Evolutionary conservation across 2,113 vertebrate species (phyloP), one percentile per base, ranked within the genome.

Genomic region (Eidolon helvum): DNA sequence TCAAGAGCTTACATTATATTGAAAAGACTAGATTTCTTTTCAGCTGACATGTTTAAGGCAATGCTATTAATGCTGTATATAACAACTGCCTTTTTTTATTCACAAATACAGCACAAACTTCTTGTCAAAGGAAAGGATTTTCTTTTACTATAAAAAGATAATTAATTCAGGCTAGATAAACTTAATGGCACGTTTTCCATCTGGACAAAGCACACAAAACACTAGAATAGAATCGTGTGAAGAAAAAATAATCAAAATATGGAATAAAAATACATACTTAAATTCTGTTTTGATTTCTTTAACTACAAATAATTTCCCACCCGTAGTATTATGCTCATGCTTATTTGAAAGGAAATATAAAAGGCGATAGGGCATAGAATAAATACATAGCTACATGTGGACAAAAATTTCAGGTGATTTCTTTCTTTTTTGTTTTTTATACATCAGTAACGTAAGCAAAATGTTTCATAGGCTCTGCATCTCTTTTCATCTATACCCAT

Each of bases 11-110:
- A 28, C 35, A n/a, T 57, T 66, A 18, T 43, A 90, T 16, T 68
- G 40, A 84, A 75, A 63, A 88, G 28, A 90, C 35, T 69, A 24
- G 59, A 78, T 96, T 91, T 91, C 61, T 94, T 86, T 57, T 92
- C 65, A 94, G 75, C 19, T 84, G 40, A 77, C 74, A 71, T 95
- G 48, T 97, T 94, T 93, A 88, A 88, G 95, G 22, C 74, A 66
- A 71, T 38, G 71, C 30, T 97, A 43, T 96, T 97, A 97, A 96
- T 91, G 72, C 78, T 94, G 71, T 96, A 68, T 87, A 95, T 91
- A 95, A 93, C 55, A 98, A 90, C 43, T 97, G 87, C n/a, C 11
- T 92, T 61, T 97, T 94, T 97, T 97, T 98, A 90, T 97, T 97
- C 85, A 97, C 92, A 95, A 97, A 97, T 97, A 97, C 19, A 83